Base-by-base conservation (phyloP, 2,113 vertebrate species). In the Anoplopoma fimbria region DNA sequence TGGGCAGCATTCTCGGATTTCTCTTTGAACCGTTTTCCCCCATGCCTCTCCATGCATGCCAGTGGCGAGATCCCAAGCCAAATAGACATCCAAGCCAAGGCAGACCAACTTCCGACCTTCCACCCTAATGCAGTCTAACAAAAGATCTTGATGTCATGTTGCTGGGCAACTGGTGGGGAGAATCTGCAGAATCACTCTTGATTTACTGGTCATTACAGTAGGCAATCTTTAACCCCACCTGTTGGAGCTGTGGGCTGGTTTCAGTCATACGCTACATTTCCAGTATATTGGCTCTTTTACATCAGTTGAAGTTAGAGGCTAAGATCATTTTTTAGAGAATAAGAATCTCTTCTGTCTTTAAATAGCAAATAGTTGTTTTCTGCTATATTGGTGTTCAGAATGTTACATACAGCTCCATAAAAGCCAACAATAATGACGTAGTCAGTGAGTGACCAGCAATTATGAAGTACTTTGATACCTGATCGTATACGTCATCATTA, bases 121-220 rank as follows among this genome's bases (percentile, higher is more conserved):
- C 76, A 85, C 70, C 75, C 58, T 88, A 87, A 86, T 85, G 78
- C 77, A 79, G 77, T 79, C 64, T 75, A 83, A 85, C 67, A 69
- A 70, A 88, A 72, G 65, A 87, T 81, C 72, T 80, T 91, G 88
- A 93, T 91, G 93, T 87, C 93, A 91, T 67, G 95, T 94, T 94
- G 90, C 95, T 57, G 75, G 81, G 95, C 94, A 94, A 95, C 94
- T 62, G 58, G 49, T 60, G 21, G 77, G 83, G 73, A 89, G 80
- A 92, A 90, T 91, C 84, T 93, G 91, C 93, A 92, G 83, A 89
- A 91, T 94, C 92, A 93, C 51, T 91, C 90, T 87, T 92, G 79
- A 93, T 91, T 92, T 88, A 90, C 84, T 85, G 64, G 76, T 75
- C 88, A 84, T 90, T 88, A 88, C 83, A 84, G 90, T 12, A 76